Conservation (phyloP, 2,888 invertebrate species). For the Tortricodes alternella region DNA sequence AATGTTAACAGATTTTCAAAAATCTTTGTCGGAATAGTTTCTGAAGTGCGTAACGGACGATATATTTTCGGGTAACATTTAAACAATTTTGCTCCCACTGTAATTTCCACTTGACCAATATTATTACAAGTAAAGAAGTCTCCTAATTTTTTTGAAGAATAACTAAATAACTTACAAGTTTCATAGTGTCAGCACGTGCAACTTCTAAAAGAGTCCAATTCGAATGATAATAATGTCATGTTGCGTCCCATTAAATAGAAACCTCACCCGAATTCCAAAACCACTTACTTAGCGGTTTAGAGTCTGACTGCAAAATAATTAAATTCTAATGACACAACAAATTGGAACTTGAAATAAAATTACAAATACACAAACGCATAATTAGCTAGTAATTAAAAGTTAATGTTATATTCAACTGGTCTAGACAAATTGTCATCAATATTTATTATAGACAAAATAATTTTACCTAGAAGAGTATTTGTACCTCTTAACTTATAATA, state of each 20-base stretch:
- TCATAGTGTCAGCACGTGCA: conserved; percentile 2
- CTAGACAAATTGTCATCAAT: neutral
- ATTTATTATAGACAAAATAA: neutral
- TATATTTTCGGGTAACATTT: too few relatives aligned
- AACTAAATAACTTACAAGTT: conserved; percentile 12
- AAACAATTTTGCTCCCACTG: too few relatives aligned
- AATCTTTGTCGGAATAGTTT: too few relatives aligned
- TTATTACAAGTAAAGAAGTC: too few relatives aligned
- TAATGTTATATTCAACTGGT: too few relatives aligned
- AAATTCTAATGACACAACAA: conserved; percentile 9
- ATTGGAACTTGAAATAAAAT: conserved; percentile 25
- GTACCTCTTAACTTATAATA: too few relatives aligned
- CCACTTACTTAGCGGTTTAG: neutral
- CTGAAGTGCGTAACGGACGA: too few relatives aligned
- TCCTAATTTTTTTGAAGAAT: too few relatives aligned
- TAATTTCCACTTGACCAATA: too few relatives aligned
- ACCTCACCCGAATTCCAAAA: neutral
- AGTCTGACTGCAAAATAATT: neutral
- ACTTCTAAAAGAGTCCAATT: neutral
- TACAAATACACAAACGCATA: neutral
- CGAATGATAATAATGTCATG: neutral
- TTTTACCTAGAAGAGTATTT: too few relatives aligned
- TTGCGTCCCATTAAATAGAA: conserved; percentile 7
- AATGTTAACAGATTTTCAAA: too few relatives aligned
- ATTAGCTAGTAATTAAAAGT: neutral